Conservation (phyloP, 1,140 invertebrate genomes). For the Papilio machaon region DNA sequence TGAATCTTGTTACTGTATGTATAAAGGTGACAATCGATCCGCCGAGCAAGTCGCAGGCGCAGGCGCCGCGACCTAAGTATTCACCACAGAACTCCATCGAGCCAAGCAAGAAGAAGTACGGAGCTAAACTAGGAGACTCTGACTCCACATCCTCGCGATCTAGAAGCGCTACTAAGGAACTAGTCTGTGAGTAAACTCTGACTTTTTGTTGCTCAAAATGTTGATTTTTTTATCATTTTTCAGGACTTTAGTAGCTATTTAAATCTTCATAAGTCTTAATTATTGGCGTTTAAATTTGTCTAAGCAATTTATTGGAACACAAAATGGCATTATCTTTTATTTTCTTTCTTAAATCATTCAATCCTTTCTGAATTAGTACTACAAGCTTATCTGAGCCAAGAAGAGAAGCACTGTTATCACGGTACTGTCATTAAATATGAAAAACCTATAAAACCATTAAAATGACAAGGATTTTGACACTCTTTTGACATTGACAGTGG, state of each 20-base stretch:
- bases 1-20: slow-evolving; percentile 6
- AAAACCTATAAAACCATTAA: too few relatives aligned
- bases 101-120: slow-evolving; percentile 88
- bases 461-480: too few relatives aligned
- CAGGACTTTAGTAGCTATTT: not conserved
- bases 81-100: slow-evolving; percentile 77
- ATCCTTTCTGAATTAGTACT: too few relatives aligned
- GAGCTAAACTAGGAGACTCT: slow-evolving; percentile 85
- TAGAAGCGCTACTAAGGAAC: slow-evolving; percentile 94
- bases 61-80: slow-evolving; percentile 66
- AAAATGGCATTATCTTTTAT: too few relatives aligned
- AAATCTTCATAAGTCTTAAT: too few relatives aligned
- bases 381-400: too few relatives aligned
- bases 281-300: too few relatives aligned
- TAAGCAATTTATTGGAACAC: too few relatives aligned
- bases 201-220: not conserved
- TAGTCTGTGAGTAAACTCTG: slow-evolving; percentile 87
- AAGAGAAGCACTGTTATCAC: too few relatives aligned
- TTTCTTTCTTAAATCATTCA: too few relatives aligned
- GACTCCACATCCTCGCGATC: slow-evolving; percentile 87
- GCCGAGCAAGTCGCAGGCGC: slow-evolving; percentile 57
- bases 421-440: too few relatives aligned
- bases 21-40: slow-evolving; percentile 78
- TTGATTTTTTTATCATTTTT: not conserved
- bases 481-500: too few relatives aligned